These are phyloP conservation scores for Dryoscopus gambensis DNA, from an alignment of 2,113 vertebrate species.

Conservation along the genomic window DNA sequence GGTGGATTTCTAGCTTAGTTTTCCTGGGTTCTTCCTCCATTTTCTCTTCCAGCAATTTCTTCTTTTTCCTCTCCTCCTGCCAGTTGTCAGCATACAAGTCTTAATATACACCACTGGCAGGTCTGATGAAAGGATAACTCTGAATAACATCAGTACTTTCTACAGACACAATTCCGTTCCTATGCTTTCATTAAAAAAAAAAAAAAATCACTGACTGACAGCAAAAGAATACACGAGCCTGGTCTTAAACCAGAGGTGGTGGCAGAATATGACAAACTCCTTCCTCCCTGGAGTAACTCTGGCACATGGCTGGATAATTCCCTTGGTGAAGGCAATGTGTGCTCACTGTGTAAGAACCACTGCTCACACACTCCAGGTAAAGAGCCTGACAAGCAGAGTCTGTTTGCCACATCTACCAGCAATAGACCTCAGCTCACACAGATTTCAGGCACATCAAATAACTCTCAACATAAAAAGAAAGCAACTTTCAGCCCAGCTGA, in stretches of 20 bases:
- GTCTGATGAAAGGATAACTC: background rate
- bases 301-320: background rate
- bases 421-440: background rate
- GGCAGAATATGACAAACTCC: background rate
- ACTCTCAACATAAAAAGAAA: background rate
- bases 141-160: background rate
- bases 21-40: background rate
- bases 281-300: background rate
- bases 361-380: background rate
- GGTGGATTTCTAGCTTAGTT: background rate
- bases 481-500: background rate
- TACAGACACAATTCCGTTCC: background rate
- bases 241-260: background rate
- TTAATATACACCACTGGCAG: background rate
- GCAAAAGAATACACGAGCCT: rapidly evolving
- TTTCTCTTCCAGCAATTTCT: background rate
- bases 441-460: background rate
- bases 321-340: background rate
- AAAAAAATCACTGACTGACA: background rate
- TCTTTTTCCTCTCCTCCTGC: background rate
- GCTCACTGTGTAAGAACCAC: background rate
- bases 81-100: background rate
- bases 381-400: background rate
- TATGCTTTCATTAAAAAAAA: background rate
- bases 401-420: background rate